Evolutionary conservation across 2,888 invertebrate genomes (phyloP).

Genomic region (Habroteleia sp.): DNA sequence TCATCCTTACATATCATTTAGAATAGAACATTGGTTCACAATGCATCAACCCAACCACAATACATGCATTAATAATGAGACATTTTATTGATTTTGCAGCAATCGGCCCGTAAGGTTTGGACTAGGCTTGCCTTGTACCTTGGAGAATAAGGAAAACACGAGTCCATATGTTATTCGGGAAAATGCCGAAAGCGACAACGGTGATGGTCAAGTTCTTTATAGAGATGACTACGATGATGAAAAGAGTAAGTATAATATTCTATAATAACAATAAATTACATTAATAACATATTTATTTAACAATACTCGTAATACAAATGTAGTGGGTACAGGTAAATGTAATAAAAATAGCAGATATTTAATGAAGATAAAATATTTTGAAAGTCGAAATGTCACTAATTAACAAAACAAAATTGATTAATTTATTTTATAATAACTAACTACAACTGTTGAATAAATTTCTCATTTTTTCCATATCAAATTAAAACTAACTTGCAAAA

Average conservation of each 20-base stretch:
- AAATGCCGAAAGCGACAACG: slow-evolving; percentile 83
- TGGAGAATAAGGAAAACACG: slow-evolving; percentile 94
- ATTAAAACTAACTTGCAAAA: too few species aligned
- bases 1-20: slow-evolving; percentile 65
- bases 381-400: too few species aligned
- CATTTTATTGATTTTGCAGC: slow-evolving; percentile 80
- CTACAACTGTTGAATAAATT: too few species aligned
- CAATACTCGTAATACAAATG: too few species aligned
- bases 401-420: too few species aligned
- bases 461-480: too few species aligned
- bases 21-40: slow-evolving; percentile 75
- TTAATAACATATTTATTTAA: too few species aligned
- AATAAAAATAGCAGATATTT: too few species aligned
- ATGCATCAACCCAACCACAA: slow-evolving; percentile 67
- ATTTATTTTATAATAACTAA: too few species aligned
- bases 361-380: too few species aligned
- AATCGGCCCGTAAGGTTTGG: slow-evolving; percentile 91
- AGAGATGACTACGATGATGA: slow-evolving; percentile 87
- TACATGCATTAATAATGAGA: slow-evolving; percentile 21
- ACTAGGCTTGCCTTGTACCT: slow-evolving; percentile 86
- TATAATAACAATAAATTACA: too few species aligned
- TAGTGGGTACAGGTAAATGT: too few species aligned
- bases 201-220: slow-evolving; percentile 86
- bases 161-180: slow-evolving; percentile 89
- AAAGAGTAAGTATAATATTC: slow-evolving; percentile 80